Evolutionary conservation across 2,113 vertebrate species (phyloP), one percentile per base, ranked within the genome.

Genomic region (Atherinomorus stipes): DNA sequence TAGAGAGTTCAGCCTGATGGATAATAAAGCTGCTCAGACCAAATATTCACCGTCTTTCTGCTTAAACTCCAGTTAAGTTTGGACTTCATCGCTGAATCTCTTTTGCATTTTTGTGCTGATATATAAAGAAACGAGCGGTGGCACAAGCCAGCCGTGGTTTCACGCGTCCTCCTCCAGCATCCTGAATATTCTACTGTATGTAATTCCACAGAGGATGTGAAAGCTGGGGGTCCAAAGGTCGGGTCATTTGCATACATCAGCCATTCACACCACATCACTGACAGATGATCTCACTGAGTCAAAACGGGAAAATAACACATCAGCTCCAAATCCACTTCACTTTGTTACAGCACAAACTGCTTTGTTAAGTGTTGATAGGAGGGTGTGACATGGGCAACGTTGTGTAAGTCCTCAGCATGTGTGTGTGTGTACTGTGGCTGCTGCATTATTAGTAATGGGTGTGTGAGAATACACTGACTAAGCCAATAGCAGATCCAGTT

Each of bases 361-460:
- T 70, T 57, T 61, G 60, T 74, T n/a, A 34, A 38, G 57, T 56
- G 68, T 47, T 74, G 59, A 34, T 54, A 60, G 53, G 23, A 81
- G 67, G 65, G 52, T 57, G 64, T 63, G 71, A 54, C 42, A 62
- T 28, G 38, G 44, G 73, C 44, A 64, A 44, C 59, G 64, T 0
- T 71, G 53, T 63, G 44, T 12, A 22, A 59, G 64, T 18, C 42
- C 42, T 18, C 42, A 44, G 68, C 49, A 47, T 44, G 66, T 66
- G 49, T 63, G 49, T 74, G 61, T 19, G 19, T 1, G 8, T 54
- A 71, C 4, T 53, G 61, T 60, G 49, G 45, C 34, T 57, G 67
- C 80, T 86, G 76, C 71, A 71, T 84, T 77, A 84, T 66, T 71
- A 69, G 59, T 16, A 52, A 74, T 84, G 85, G 85, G 85, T 78